Conservation (phyloP, 2,888 invertebrate species). For the Drosophila fungiperda region DNA sequence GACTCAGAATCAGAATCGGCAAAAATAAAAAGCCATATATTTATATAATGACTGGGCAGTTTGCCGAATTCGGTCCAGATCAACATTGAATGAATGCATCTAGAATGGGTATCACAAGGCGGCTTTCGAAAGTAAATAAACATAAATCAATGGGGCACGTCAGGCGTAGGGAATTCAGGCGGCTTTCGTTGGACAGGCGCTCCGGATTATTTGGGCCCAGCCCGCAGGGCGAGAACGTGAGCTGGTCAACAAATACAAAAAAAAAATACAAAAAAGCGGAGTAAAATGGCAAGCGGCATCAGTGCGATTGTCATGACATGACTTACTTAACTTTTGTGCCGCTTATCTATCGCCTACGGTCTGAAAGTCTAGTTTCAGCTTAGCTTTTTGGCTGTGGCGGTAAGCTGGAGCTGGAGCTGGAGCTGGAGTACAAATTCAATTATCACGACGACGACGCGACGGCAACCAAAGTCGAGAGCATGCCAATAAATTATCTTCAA, state of each 20-base stretch:
- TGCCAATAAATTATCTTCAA: slow-evolving; percentile 79
- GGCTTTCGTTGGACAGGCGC: slow-evolving; percentile 48
- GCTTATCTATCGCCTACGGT: slow-evolving; percentile 73
- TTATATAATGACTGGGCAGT: slow-evolving; percentile 58
- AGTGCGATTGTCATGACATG: slow-evolving; percentile 76
- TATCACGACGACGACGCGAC: slow-evolving; percentile 73
- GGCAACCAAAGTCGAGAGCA: slow-evolving; percentile 62
- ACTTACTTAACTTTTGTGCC: slow-evolving; percentile 72
- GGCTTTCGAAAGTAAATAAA: slow-evolving; percentile 65
- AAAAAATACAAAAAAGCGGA: slow-evolving; percentile 2
- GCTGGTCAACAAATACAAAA: slow-evolving; percentile 42
- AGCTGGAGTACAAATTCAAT: slow-evolving; percentile 78
- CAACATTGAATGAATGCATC: slow-evolving; percentile 30
- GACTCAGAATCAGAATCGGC: slow-evolving; percentile 17
- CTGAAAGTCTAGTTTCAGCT: slow-evolving; percentile 36
- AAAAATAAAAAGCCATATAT: slow-evolving; percentile 44
- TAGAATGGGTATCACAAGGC: slow-evolving; percentile 18
- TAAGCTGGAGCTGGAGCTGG: slow-evolving; percentile 19
- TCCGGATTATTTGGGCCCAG: slow-evolving; percentile 26
- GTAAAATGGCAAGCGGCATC: slow-evolving; percentile 46
- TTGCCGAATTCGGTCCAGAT: slow-evolving; percentile 1
- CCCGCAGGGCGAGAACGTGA: slow-evolving; percentile 70
- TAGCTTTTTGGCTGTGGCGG: slow-evolving; percentile 6
- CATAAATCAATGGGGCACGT: slow-evolving; percentile 60
- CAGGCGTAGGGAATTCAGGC: slow-evolving; percentile 41